Base-by-base conservation (phyloP, 2,888 invertebrate genomes). In the Aphodius sticticus region DNA sequence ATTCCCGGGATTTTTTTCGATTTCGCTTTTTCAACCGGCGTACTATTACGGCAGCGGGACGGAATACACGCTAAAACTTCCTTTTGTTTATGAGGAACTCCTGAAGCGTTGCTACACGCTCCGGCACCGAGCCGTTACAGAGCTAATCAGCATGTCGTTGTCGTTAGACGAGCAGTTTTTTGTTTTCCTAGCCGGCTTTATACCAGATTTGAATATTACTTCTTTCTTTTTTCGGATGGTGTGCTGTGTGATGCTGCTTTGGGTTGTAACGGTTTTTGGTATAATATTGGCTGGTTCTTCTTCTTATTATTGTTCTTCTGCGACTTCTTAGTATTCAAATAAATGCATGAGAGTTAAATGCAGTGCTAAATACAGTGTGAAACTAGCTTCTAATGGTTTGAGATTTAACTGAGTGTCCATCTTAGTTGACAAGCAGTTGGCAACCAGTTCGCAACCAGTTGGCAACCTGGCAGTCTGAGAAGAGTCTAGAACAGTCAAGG, bases 1-100 rank as follows among this genome's bases (percentile, higher is more conserved):
- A 53, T 53, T 53, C 53, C 53, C 53, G 53, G 53, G 53, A 53
- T 53, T 53, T 53, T 53, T 53, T 53, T 53, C 53, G 53, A 53
- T 53, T 53, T 53, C 53, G 53, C 53, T 53, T 53, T 53, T 53
- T 53, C 53, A 2, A 53, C 53, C 53, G 53, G 53, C 53, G 4
- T 53, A 2, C 1, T 53, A 53, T 53, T 5, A 5, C 7, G 53
- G 9, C 53, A n/a, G n/a, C 9, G 53, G 53, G 53, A 53, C 53
- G 4, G 53, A 53, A 53, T 53, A 53, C 53, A 53, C 53, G 53
- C 53, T 53, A 53, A 53, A 53, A 53, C 53, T 12, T 53, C 53
- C 53, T 53, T 53, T 53, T 53, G 53, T 53, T 5, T 53, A 53
- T 53, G 53, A 53, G 53, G 53, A 53, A 53, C 4, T 53, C 53